These are phyloP conservation scores for Bellardia pandia DNA, from an alignment of 2,888 invertebrate genomes.

Conservation along the genomic window DNA sequence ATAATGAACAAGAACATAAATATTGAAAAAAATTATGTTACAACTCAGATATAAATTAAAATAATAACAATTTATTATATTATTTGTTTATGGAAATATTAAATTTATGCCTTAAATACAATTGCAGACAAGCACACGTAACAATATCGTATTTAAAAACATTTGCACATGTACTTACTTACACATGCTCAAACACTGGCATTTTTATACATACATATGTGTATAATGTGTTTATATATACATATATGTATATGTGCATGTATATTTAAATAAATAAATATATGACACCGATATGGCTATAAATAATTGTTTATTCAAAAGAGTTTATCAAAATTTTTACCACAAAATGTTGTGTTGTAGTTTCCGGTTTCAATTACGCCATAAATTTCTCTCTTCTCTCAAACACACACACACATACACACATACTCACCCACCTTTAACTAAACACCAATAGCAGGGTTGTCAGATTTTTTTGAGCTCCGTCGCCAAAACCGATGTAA, in stretches of 20 bases:
- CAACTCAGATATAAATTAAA: slow-evolving; percentile 57
- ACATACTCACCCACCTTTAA: slow-evolving; percentile 39
- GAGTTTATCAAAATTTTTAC: slow-evolving; percentile 74
- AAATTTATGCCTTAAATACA: slow-evolving; percentile 61
- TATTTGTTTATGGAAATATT: slow-evolving; percentile 64
- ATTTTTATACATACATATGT: background rate
- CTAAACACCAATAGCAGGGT: slow-evolving; percentile 58
- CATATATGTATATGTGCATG: too few species aligned
- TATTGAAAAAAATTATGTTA: slow-evolving; percentile 27
- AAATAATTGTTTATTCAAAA: slow-evolving; percentile 73
- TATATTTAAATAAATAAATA: slow-evolving; percentile 49
- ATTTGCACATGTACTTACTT: background rate
- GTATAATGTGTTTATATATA: slow-evolving; percentile 7
- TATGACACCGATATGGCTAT: slow-evolving; percentile 67
- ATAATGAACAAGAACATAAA: background rate
- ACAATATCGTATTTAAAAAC: slow-evolving; percentile 18
- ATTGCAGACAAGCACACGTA: slow-evolving; percentile 4
- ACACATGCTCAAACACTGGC: background rate
- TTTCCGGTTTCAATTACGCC: slow-evolving; percentile 76
- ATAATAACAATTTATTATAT: slow-evolving; percentile 66
- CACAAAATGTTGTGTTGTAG: slow-evolving; percentile 74
- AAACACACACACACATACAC: slow-evolving; percentile 11
- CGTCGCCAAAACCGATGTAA: too few species aligned
- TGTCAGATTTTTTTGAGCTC: too few species aligned
- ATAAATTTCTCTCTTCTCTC: slow-evolving; percentile 72